These are phyloP conservation scores for Dipodomys merriami DNA, from an alignment of 2,113 vertebrate species.

Conservation along the genomic window DNA sequence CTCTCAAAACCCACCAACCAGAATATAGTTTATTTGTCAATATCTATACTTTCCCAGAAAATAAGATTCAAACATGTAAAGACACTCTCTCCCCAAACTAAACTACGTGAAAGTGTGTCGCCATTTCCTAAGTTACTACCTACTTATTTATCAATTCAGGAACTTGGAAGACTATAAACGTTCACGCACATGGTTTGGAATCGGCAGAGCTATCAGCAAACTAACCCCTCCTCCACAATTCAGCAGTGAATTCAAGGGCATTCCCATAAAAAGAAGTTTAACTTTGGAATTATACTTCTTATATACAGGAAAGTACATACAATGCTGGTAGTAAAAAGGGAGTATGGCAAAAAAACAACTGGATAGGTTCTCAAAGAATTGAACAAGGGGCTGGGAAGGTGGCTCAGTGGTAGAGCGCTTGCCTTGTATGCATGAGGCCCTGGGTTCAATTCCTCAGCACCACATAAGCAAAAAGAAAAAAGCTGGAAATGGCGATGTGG, in stretches of 20 bases:
- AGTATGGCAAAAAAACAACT: neutral
- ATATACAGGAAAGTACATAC: neutral
- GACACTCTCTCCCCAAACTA: neutral
- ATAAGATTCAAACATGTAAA: neutral
- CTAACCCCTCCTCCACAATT: too few relatives aligned
- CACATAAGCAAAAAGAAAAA: too few relatives aligned
- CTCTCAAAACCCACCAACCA: neutral
- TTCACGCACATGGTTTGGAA: too few relatives aligned
- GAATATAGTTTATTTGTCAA: neutral
- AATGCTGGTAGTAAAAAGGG: neutral
- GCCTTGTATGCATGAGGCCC: too few relatives aligned
- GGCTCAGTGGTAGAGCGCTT: too few relatives aligned
- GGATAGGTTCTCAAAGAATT: neutral
- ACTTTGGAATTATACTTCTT: neutral
- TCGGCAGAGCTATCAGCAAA: too few relatives aligned
- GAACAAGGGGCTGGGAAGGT: too few relatives aligned
- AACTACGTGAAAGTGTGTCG: neutral
- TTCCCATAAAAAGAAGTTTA: neutral
- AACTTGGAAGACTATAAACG: accelerated
- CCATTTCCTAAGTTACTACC: neutral
- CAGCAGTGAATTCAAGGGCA: neutral
- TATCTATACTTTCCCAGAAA: neutral
- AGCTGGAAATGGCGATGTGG: too few relatives aligned
- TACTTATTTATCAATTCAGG: neutral
- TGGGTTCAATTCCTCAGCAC: too few relatives aligned